Evolutionary conservation across 2,888 invertebrate genomes (phyloP).

Genomic region (Nesidiocoris tenuis): DNA sequence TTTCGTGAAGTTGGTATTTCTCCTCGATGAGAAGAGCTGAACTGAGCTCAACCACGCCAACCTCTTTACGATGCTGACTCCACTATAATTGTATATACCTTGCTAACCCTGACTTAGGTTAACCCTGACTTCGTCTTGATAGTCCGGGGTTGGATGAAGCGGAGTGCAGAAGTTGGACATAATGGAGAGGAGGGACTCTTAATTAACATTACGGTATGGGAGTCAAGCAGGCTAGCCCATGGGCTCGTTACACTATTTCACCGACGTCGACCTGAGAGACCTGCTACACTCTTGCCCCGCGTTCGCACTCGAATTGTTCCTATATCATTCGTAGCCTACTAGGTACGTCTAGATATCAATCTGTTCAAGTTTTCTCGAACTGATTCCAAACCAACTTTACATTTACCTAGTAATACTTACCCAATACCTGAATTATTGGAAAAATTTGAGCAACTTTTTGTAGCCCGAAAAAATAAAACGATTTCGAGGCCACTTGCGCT

Average conservation of each 20-base stretch:
- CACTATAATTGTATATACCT: conserved; percentile 38
- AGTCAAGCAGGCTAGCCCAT: conserved; percentile 28
- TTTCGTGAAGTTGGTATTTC: not conserved
- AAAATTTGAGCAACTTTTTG: too few species aligned
- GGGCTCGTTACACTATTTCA: conserved; percentile 35
- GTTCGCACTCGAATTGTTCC: too few species aligned
- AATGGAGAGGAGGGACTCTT: conserved; percentile 39
- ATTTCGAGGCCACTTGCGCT: too few species aligned
- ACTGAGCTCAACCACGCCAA: conserved; percentile 33
- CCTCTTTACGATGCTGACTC: conserved; percentile 21
- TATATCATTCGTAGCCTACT: too few species aligned
- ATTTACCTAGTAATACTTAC: too few species aligned
- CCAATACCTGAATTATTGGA: too few species aligned
- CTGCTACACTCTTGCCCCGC: too few species aligned
- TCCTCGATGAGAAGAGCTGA: conserved; percentile 11
- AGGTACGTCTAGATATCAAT: too few species aligned
- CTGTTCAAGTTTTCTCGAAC: too few species aligned
- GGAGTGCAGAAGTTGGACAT: conserved; percentile 13
- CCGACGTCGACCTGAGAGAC: too few species aligned
- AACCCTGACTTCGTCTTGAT: conserved; percentile 18
- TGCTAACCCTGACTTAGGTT: conserved; percentile 14
- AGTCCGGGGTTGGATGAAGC: not conserved
- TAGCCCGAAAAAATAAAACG: too few species aligned
- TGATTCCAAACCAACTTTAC: too few species aligned
- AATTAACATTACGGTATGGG: conserved; percentile 39